Evolutionary conservation across 2,797 vertebrate genomes (phyloP), one percentile per base, ranked within the genome.

Genomic region (Diplodus puntazzo): DNA sequence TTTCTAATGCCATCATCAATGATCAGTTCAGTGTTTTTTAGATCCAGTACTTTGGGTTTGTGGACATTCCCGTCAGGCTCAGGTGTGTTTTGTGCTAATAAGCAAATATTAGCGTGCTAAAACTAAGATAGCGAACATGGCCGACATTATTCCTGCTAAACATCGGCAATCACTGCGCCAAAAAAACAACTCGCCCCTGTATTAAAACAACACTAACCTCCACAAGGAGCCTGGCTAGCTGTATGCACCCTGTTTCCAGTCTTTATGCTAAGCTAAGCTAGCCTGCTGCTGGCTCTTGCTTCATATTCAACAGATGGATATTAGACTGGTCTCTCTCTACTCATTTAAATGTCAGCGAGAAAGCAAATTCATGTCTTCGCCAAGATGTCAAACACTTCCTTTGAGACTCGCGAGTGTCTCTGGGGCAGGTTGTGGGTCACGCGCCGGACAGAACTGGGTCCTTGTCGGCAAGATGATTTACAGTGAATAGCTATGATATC

Each of bases 401-500:
- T 39, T 57, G 43, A 34, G 50, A 63, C 59, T 30, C 50, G 5
- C 2, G 39, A 16, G 48, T 16, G 42, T 12, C 64, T 77, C 49
- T 23, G 23, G 21, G 18, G 49, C 58, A 53, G 72, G 60, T 74
- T 59, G 12, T 67, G 18, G 55, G 21, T 54, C 59, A 46, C 7
- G 17, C 13, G 20, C 61, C 27, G 34, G 49, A 55, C 0, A 1
- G 39, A 25, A 20, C 1, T 11, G 20, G 42, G 10, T 3, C 23
- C 12, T 50, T 69, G 50, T 59, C 66, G 21, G 27, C 2, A 2
- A 54, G 54, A 54, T 18, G 50, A 65, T 61, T 68, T 17, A 46
- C 49, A 68, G 27, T 42, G 12, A 46, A 79, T 2, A n/a, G 34
- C 55, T 60, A 52, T 81, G n/a, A 60, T 34, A 82, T 69, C 60